A percentile compares a stretch with the other conserved stretches of the same genome.
These are phyloP conservation scores for Pavo muticus DNA, from an alignment of 2,113 vertebrate species.

Conservation along the genomic window DNA sequence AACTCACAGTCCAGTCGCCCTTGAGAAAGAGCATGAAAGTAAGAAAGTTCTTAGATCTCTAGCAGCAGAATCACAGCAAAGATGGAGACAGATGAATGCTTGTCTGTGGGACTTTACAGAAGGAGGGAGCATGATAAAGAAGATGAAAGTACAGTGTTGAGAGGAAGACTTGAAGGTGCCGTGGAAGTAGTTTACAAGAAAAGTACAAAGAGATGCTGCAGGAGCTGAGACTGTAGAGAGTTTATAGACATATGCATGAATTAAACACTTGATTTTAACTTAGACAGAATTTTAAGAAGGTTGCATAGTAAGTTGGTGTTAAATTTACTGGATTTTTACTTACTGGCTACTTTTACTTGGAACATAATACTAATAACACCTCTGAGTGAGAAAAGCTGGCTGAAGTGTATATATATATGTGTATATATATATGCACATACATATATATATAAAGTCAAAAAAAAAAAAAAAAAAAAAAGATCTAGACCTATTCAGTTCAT, in stretches of 20 bases:
- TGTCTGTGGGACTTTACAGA: not conserved
- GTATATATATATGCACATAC: not conserved
- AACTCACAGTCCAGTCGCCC: not conserved
- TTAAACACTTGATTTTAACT: not conserved
- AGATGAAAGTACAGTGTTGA: not conserved
- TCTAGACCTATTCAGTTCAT: not conserved
- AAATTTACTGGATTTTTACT: not conserved
- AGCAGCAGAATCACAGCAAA: not conserved
- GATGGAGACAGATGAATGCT: not conserved
- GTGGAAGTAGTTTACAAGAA: not conserved
- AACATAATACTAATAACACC: not conserved
- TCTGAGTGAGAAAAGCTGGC: not conserved
- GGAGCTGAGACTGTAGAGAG: not conserved
- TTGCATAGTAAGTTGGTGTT: not conserved
- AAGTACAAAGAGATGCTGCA: not conserved
- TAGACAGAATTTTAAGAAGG: not conserved
- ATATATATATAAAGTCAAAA: too few relatives aligned
- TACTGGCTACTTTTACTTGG: not conserved
- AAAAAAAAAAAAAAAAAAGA: accelerated
- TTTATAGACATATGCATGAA: not conserved
- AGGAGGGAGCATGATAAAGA: not conserved
- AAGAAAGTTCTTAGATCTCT: not conserved
- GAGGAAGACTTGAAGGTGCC: not conserved
- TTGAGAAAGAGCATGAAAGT: not conserved
- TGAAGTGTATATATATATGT: not conserved